Evolutionary conservation across 2,113 vertebrate genomes (phyloP), one percentile per base, ranked within the genome.

Genomic region (Numida meleagris): DNA sequence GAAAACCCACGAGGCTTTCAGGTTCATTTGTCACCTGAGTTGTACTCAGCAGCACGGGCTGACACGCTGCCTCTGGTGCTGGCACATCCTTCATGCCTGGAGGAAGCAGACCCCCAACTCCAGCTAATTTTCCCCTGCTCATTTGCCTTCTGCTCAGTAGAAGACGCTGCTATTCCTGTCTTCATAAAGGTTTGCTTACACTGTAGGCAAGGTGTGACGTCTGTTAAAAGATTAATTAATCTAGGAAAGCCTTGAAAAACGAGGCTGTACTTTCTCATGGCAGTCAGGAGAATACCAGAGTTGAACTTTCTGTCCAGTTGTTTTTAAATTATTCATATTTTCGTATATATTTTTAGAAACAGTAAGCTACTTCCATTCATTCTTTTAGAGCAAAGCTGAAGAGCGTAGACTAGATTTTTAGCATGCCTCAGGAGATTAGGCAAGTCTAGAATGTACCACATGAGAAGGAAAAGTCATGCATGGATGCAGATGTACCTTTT

Each of bases 281-380:
- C 80, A 38, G 62, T 7, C 33, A 3, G 13, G 59, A 29, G 23
- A 66, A 48, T 9, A 24, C n/a, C 45, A 25, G 75, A 8, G 11
- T 2, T 43, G 12, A 63, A 11, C 24, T 51, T n/a, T 3, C 1
- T 9, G 19, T 7, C 66, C 51, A 15, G 3, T 24, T 36, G 4
- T 3, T 70, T 85, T 55, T 2, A 55, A 58, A 8, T 3, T 14
- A 42, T 2, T 17, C 72, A 24, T 27, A 20, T 43, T 62, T 53
- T n/a, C 68, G 43, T 23, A 14, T 24, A 3, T 6, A 12, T 45
- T 20, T 42, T 45, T 17, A 15, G 36, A 38, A 43, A 14, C 34
- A 33, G 15, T 4, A 33, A 86, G 62, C 63, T 73, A 6, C 79
- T 50, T 34, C 76, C 72, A 51, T 23, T 57, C 82, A 45, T 73